These are phyloP conservation scores for Typhlichthys subterraneus DNA, from an alignment of 2,797 vertebrate genomes.

Conservation along the genomic window DNA sequence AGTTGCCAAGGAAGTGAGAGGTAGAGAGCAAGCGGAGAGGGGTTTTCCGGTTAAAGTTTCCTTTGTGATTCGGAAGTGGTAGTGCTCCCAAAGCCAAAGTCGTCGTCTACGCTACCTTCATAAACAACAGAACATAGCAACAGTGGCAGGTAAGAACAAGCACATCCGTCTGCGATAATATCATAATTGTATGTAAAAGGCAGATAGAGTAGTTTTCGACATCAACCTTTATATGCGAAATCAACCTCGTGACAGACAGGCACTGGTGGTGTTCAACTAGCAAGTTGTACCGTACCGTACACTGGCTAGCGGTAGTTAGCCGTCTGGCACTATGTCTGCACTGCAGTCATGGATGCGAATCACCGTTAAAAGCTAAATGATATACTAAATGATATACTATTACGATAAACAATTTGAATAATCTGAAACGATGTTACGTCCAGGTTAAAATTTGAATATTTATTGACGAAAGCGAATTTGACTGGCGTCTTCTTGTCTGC, in stretches of 20 bases:
- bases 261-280: constrained; percentile 7
- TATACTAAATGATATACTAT: not conserved
- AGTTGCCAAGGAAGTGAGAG: constrained; percentile 44
- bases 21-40: constrained; percentile 51
- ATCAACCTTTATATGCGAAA: too few relatives aligned
- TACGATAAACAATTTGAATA: not conserved
- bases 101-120: constrained; percentile 19
- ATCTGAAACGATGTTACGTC: not conserved
- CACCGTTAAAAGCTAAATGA: not conserved
- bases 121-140: constrained; percentile 47
- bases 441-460: not conserved
- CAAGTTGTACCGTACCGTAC: not conserved
- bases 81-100: constrained; percentile 41
- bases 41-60: constrained; percentile 78
- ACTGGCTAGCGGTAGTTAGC: not conserved
- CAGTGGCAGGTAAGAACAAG: constrained; percentile 59
- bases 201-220: too few relatives aligned
- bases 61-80: constrained; percentile 75
- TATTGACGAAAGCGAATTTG: not conserved
- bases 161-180: not conserved
- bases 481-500: not conserved
- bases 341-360: constrained; percentile 14
- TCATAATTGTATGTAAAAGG: not conserved
- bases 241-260: constrained; percentile 7
- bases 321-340: constrained; percentile 6